A percentile compares a stretch with the other conserved stretches of the same genome.
Evolutionary conservation across 2,797 vertebrate species (phyloP).

Genomic region (Enteromius argenteus): DNA sequence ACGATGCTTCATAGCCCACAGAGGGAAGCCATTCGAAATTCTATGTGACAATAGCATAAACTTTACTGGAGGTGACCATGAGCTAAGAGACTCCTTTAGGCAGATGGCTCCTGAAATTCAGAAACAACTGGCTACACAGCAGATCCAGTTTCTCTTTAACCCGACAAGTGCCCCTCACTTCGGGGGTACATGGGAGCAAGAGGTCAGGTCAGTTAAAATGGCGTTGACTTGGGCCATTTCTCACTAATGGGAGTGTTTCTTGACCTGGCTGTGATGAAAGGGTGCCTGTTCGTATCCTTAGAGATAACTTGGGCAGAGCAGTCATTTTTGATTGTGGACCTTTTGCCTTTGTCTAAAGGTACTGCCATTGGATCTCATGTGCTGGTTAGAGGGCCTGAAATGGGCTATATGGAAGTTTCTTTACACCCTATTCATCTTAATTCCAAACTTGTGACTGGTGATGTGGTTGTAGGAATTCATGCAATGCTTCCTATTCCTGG

Average conservation of each 20-base stretch:
- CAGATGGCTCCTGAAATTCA: neutral
- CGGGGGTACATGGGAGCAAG: neutral
- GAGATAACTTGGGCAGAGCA: neutral
- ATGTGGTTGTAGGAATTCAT: neutral
- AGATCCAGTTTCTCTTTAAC: neutral
- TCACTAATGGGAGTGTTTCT: conserved; percentile 22
- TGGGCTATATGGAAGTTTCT: neutral
- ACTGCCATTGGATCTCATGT: neutral
- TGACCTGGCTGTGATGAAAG: neutral
- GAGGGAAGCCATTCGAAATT: neutral
- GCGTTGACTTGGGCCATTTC: neutral
- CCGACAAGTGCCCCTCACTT: neutral
- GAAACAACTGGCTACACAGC: neutral
- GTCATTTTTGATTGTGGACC: neutral
- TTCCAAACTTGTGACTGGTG: neutral
- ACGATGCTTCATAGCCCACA: neutral
- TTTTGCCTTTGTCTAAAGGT: neutral
- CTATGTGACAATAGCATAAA: neutral
- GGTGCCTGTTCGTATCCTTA: neutral
- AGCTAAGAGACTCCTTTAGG: neutral
- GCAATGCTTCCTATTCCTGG: neutral
- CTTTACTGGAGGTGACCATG: neutral
- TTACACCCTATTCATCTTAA: neutral
- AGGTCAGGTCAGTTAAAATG: neutral
- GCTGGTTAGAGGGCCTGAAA: neutral